Evolutionary conservation across 2,888 invertebrate genomes (phyloP).

Genomic region (Metacarcinus magister): DNA sequence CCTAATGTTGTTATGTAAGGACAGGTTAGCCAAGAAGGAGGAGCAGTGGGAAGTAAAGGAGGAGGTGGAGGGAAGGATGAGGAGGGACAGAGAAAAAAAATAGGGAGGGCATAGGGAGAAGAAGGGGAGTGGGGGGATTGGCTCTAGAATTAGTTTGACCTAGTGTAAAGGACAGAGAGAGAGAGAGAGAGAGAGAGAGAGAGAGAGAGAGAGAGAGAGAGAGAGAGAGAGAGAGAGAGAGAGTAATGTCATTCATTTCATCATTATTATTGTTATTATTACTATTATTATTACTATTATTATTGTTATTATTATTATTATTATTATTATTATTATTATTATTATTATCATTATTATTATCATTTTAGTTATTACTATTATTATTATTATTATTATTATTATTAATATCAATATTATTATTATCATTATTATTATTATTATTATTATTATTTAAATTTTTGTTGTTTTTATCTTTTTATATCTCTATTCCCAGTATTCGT

Average conservation of each 20-base stretch:
- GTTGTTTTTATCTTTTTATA: too few species aligned
- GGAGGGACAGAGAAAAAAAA: background rate
- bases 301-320: background rate
- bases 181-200: conserved; percentile 48
- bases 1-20: background rate
- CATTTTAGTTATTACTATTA: too few species aligned
- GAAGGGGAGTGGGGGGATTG: background rate
- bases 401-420: too few species aligned
- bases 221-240: conserved; percentile 29
- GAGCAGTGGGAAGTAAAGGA: background rate
- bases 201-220: conserved; percentile 45
- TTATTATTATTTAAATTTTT: too few species aligned
- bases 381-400: too few species aligned
- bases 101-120: background rate
- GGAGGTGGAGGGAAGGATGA: background rate
- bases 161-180: conserved; percentile 41
- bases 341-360: too few species aligned
- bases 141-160: conserved; percentile 13
- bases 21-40: conserved; percentile 1
- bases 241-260: background rate
- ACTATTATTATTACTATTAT: background rate
- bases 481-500: background rate
- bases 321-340: background rate
- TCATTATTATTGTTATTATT: background rate
- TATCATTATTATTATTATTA: too few species aligned